Evolutionary conservation across 2,113 vertebrate genomes (phyloP).

Genomic region (Bungarus multicinctus): DNA sequence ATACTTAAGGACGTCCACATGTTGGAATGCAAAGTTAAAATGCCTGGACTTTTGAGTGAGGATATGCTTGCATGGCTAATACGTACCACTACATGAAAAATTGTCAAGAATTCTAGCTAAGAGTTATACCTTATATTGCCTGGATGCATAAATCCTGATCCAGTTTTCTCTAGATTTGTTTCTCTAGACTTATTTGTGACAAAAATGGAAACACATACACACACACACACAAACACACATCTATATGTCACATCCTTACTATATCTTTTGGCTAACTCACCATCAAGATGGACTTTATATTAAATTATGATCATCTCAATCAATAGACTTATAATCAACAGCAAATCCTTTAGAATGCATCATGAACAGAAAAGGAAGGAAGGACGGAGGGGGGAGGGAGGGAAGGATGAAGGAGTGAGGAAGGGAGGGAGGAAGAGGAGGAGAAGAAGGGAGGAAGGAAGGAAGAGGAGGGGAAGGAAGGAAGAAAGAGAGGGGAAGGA

Average conservation of each 20-base stretch:
- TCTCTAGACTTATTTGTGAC: neutral
- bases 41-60: neutral
- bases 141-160: neutral
- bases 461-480: accelerated
- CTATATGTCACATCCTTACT: neutral
- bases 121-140: neutral
- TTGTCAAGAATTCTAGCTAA: neutral
- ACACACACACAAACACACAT: too few species aligned
- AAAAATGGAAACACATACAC: neutral
- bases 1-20: neutral
- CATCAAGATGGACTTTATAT: neutral
- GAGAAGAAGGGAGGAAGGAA: too few species aligned
- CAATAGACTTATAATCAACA: neutral
- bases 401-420: too few species aligned
- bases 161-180: neutral
- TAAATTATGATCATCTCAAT: neutral
- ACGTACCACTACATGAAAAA: neutral
- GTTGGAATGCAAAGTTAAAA: neutral
- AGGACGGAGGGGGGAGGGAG: too few species aligned
- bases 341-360: neutral
- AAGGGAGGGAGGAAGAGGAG: too few species aligned
- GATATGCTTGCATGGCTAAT: neutral
- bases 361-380: neutral
- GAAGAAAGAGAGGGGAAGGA: too few species aligned
- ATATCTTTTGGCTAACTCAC: neutral